Percentiles rank a stretch among this genome's conserved stretches.
These are phyloP conservation scores for Macaria notata DNA, from an alignment of 2,888 invertebrate species.

Conservation along the genomic window DNA sequence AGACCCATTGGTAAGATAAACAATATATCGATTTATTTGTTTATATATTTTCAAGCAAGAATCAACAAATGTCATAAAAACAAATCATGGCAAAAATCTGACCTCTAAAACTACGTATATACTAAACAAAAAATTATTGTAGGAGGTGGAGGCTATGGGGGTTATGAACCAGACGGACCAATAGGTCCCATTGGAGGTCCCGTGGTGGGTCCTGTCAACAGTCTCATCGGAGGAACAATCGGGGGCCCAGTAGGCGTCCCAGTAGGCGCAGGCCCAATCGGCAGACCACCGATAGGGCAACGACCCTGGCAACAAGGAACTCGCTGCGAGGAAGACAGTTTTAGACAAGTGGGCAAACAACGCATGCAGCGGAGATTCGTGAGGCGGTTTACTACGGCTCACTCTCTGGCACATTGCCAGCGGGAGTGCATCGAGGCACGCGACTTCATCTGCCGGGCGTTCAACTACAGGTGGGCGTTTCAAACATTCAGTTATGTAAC, in stretches of 20 bases:
- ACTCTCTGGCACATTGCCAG: conserved; percentile 90
- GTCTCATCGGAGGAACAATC: conserved; percentile 46
- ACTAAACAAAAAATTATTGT: conserved; percentile 1
- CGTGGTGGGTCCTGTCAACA: conserved; percentile 47
- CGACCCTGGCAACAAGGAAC: conserved; percentile 78
- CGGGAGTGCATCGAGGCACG: conserved; percentile 91
- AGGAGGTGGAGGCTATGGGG: conserved; percentile 52
- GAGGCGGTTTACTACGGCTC: conserved; percentile 87
- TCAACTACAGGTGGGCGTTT: conserved; percentile 88
- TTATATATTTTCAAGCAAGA: not conserved
- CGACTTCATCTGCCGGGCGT: conserved; percentile 93
- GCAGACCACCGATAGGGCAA: conserved; percentile 59
- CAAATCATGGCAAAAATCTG: too few species aligned
- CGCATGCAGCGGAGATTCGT: conserved; percentile 91
- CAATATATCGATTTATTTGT: not conserved
- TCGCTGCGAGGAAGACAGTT: conserved; percentile 92
- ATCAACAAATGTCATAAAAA: not conserved
- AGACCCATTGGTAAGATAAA: conserved; percentile 61
- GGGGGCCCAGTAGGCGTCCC: conserved; percentile 44
- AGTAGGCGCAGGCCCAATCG: conserved; percentile 56
- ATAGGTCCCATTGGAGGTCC: conserved; percentile 56
- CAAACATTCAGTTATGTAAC: conserved; percentile 21
- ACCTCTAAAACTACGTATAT: too few species aligned
- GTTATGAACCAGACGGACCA: conserved; percentile 69
- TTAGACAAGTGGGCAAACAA: conserved; percentile 91